Conservation (phyloP, 2,888 invertebrate species). For the Trachelus iudaicus region DNA sequence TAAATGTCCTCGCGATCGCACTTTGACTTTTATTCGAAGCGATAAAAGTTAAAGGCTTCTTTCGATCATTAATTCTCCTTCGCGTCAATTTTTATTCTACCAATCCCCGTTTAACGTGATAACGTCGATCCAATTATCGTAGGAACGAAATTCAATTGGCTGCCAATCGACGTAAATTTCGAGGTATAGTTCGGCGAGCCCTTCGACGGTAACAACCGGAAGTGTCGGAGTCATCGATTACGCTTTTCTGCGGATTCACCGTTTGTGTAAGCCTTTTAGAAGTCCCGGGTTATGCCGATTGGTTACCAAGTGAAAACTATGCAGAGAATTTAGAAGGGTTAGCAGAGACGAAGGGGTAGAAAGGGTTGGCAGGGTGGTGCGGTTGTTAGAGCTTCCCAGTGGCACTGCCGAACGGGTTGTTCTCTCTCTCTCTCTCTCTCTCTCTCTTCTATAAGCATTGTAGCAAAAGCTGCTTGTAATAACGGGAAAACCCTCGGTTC, state of each 20-base stretch:
- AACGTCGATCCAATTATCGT: not conserved
- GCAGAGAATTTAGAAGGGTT: constrained; percentile 38
- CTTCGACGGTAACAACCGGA: not conserved
- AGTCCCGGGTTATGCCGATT: not conserved
- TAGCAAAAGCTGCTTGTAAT: constrained; percentile 8
- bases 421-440: not conserved
- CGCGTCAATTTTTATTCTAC: not conserved
- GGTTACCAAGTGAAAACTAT: constrained; percentile 41
- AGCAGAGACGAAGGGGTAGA: not conserved
- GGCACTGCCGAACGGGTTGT: not conserved
- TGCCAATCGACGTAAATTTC: not conserved
- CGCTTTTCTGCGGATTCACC: not conserved
- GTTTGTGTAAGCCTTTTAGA: not conserved
- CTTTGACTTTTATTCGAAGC: constrained; percentile 44
- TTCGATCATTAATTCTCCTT: constrained; percentile 14
- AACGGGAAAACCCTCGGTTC: constrained; percentile 19
- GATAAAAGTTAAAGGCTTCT: constrained; percentile 32
- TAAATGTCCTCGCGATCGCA: constrained; percentile 46
- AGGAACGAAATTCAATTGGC: not conserved
- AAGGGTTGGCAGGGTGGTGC: not conserved
- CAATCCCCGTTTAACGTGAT: not conserved
- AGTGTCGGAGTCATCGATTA: not conserved
- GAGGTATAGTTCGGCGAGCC: not conserved
- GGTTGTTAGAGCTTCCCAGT: constrained; percentile 5
- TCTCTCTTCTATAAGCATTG: not conserved